Conservation (phyloP, 2,797 vertebrate species). For the Hydrophis major region DNA sequence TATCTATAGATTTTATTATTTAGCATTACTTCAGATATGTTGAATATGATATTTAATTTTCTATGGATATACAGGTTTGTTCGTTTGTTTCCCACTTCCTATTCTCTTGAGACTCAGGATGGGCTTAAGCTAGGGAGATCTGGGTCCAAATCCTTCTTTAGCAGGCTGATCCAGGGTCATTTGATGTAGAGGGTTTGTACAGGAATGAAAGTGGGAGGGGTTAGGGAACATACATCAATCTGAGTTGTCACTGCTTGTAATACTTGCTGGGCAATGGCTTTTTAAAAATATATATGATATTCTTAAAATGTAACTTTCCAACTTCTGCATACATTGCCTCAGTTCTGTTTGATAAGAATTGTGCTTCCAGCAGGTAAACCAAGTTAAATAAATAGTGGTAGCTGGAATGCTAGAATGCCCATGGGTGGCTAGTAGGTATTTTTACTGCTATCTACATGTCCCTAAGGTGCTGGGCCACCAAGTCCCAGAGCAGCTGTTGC, state of each 20-base stretch:
- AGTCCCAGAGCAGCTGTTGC: slow-evolving; percentile 80
- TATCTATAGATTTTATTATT: not conserved
- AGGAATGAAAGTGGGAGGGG: not conserved
- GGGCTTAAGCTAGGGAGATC: not conserved
- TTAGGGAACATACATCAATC: not conserved
- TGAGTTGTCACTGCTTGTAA: not conserved
- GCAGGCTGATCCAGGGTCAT: not conserved
- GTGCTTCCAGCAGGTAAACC: not conserved
- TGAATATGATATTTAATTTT: not conserved
- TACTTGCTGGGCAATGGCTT: not conserved
- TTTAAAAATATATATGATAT: not conserved
- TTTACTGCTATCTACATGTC: not conserved
- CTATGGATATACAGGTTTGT: not conserved
- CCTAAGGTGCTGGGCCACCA: slow-evolving; percentile 66
- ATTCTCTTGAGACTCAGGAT: not conserved
- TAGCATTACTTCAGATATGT: not conserved
- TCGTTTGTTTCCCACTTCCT: not conserved
- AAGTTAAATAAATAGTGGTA: no score
- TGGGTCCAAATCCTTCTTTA: not conserved
- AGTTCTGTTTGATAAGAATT: not conserved
- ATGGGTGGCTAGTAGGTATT: not conserved
- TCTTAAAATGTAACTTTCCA: not conserved
- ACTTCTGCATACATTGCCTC: not conserved
- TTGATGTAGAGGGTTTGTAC: not conserved
- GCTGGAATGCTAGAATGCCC: not conserved